Conservation (phyloP, 2,113 vertebrate species). For the Agelaius tricolor region DNA sequence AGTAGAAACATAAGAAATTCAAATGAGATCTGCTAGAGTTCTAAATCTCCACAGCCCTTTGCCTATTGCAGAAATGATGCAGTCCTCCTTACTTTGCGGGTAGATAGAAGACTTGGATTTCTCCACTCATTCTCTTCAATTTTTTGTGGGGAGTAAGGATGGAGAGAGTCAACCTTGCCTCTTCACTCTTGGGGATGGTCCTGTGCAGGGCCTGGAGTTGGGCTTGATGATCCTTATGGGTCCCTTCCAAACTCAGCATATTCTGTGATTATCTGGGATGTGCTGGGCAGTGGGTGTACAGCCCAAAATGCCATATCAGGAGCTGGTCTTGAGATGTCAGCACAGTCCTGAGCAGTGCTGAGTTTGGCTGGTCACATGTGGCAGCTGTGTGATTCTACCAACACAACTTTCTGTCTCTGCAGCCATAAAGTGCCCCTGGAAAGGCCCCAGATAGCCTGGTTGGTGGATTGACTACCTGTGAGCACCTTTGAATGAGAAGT, state of each 20-base stretch:
- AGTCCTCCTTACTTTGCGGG: background rate
- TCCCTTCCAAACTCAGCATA: background rate
- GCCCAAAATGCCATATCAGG: background rate
- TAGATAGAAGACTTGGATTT: background rate
- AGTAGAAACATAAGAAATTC: background rate
- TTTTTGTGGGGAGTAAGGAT: background rate
- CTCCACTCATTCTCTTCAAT: background rate
- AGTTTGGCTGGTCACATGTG: rapidly evolving
- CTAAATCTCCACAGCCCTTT: background rate
- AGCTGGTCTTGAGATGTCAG: background rate
- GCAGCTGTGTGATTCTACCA: background rate
- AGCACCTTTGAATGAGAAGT: background rate
- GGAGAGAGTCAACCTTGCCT: background rate
- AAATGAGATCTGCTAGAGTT: background rate
- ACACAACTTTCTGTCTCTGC: background rate
- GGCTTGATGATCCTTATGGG: background rate
- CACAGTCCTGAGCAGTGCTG: background rate
- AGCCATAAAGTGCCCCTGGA: background rate
- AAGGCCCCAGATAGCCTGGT: background rate
- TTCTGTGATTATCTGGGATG: background rate
- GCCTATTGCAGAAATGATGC: background rate
- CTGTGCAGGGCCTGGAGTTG: background rate
- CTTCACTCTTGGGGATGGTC: background rate
- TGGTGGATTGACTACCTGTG: background rate
- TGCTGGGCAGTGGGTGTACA: background rate